phyloP scores from a whole-genome alignment of 1,140 invertebrate genomes.

The Ceratoteleas bidentatus region DNA sequence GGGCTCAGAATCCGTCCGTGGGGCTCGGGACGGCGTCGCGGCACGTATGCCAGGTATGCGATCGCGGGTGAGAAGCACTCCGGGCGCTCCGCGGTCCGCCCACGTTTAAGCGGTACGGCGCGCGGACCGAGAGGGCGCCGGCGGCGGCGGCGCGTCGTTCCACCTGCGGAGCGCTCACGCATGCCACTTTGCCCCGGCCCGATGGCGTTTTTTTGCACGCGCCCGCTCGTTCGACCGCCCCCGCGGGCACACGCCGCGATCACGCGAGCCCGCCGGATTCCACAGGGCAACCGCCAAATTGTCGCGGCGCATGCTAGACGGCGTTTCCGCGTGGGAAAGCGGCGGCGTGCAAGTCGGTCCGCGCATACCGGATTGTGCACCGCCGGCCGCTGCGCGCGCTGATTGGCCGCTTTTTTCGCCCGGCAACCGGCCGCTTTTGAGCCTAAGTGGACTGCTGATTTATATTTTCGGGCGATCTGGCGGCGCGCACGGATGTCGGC shows the following conservation, averaged over 20 bases:
- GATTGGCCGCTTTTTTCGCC: too few relatives aligned
- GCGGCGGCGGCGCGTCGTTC: constrained; percentile 24
- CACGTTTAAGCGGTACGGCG: constrained; percentile 74
- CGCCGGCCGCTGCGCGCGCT: too few relatives aligned
- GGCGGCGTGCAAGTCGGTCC: too few relatives aligned
- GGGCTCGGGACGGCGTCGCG: too few relatives aligned
- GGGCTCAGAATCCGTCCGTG: too few relatives aligned
- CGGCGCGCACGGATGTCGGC: too few relatives aligned
- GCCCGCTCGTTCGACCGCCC: constrained; percentile 66
- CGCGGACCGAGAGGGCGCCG: constrained; percentile 50
- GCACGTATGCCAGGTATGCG: constrained; percentile 74
- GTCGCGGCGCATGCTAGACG: constrained; percentile 61
- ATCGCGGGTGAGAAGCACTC: constrained; percentile 79
- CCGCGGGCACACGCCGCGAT: constrained; percentile 79
- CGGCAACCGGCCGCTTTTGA: too few relatives aligned
- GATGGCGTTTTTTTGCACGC: constrained; percentile 2
- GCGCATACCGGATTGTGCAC: too few relatives aligned
- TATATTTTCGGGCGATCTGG: too few relatives aligned
- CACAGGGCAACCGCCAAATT: constrained; percentile 48
- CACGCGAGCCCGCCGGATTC: constrained; percentile 71
- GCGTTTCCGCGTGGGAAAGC: constrained; percentile 67
- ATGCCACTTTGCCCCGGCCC: constrained; percentile 1
- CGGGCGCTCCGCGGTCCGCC: constrained; percentile 71
- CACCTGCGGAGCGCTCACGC: not conserved
- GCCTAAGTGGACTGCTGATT: too few relatives aligned